Evolutionary conservation across 2,888 invertebrate genomes (phyloP), one percentile per base, ranked within the genome.

Genomic region (Bruchidius siliquastri): DNA sequence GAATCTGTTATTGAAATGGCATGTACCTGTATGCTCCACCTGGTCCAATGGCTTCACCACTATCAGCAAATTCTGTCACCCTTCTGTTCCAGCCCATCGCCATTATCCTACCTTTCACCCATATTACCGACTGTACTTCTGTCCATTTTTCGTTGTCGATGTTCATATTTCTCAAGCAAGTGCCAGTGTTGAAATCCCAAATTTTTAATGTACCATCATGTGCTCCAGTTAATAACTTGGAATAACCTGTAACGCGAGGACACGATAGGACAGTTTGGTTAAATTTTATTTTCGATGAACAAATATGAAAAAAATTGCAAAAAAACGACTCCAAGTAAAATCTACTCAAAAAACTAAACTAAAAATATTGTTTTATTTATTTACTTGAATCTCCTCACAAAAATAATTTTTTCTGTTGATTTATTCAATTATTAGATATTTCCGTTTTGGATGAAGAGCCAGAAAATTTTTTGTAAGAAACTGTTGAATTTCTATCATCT

Each of bases 141-240:
- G 87, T 88, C 76, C 79, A 49, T 13, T 49, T 49, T 49, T 49
- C 49, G n/a, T 75, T 77, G 8, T 80, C 80, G 26, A 83, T 78
- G 68, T 78, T 85, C 91, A 95, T 91, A 73, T 90, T 90, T 76
- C 92, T 87, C 76, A 94, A 84, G 80, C 94, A 94, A 8, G 90
- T 89, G 0, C 94, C 94, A 22, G 93, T 92, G 82, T 94, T 94
- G 82, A 95, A 95, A 85, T 95, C 94, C 96, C 96, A 96, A 49
- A 95, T 67, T 20, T 93, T 93, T 8, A 96, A 87, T 0, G 92
- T 90, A 18, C 96, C 96, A 84, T 94, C 92, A 72, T 92, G 89
- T 0, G 94, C 95, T 0, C 94, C 79, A 22, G 80, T 81, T 49
- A 81, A 69, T 30, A 96, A 87, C 74, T 93, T 89, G 82, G 94